Evolutionary conservation across 2,888 invertebrate species (phyloP).

Genomic region (Apamea epomidion): DNA sequence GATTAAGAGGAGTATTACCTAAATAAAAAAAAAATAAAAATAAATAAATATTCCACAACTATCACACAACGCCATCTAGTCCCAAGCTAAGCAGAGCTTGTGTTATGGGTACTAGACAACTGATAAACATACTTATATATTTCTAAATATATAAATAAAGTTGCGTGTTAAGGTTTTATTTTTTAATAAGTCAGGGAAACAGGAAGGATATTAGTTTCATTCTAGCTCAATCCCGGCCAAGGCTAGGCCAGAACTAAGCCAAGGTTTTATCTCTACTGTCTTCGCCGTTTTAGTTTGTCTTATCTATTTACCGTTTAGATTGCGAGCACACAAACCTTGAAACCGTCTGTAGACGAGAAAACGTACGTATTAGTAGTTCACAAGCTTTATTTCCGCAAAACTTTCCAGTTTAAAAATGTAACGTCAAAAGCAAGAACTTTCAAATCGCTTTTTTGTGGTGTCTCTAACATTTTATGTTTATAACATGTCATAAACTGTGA

Average conservation of each 20-base stretch:
- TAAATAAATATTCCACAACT: too few species aligned
- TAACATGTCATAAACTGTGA: slow-evolving; percentile 44
- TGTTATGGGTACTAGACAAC: too few species aligned
- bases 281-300: slow-evolving; percentile 44
- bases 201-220: slow-evolving; percentile 5
- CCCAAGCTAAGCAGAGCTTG: too few species aligned
- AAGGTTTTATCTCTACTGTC: slow-evolving; percentile 42
- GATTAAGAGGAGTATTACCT: not conserved
- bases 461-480: slow-evolving; percentile 46
- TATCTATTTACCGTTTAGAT: slow-evolving; percentile 33
- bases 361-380: not conserved
- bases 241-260: slow-evolving; percentile 26
- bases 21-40: too few species aligned
- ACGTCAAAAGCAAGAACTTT: slow-evolving; percentile 2
- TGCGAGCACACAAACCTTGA: slow-evolving; percentile 24
- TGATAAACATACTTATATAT: too few species aligned
- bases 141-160: too few species aligned
- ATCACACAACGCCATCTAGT: too few species aligned
- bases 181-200: not conserved
- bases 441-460: slow-evolving; percentile 19
- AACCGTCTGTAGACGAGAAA: not conserved
- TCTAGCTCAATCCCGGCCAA: slow-evolving; percentile 18
- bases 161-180: not conserved
- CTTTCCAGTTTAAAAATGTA: not conserved
- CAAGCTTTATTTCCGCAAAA: not conserved